These are phyloP conservation scores for Anguilla megastoma DNA, from an alignment of 2,797 vertebrate species.

Conservation along the genomic window DNA sequence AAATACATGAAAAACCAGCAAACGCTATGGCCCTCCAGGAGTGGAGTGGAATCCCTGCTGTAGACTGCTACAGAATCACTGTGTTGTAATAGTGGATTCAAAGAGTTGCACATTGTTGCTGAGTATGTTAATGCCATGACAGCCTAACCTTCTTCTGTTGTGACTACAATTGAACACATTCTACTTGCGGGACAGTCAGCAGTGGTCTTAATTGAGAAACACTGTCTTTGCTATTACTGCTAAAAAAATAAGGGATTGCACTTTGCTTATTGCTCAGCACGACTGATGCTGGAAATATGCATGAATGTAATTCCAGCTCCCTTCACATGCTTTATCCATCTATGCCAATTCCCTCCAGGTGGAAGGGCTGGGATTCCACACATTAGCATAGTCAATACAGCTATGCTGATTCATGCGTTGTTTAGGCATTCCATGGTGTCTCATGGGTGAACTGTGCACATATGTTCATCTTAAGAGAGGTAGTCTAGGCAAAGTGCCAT, in stretches of 20 bases:
- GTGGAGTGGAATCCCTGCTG: too few species aligned
- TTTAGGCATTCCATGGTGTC: neutral
- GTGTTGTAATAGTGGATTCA: neutral
- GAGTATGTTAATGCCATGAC: neutral
- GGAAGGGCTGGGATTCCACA: neutral
- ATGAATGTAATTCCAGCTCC: neutral
- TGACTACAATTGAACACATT: neutral
- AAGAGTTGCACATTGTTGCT: neutral
- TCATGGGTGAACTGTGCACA: neutral
- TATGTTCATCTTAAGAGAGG: constrained; percentile 11
- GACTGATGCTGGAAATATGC: neutral
- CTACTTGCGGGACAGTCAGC: neutral
- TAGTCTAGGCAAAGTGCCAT: constrained; percentile 2
- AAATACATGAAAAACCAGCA: neutral
- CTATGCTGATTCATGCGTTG: neutral
- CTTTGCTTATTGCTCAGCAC: neutral
- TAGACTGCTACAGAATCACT: neutral
- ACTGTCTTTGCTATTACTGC: neutral
- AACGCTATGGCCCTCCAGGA: too few species aligned
- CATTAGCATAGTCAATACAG: neutral
- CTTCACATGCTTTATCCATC: neutral
- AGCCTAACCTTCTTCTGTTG: neutral
- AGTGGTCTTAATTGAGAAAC: neutral
- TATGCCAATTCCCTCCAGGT: neutral
- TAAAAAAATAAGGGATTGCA: neutral